Evolutionary conservation across 2,888 invertebrate genomes (phyloP).

Genomic region (Pristionchus fissidentatus): DNA sequence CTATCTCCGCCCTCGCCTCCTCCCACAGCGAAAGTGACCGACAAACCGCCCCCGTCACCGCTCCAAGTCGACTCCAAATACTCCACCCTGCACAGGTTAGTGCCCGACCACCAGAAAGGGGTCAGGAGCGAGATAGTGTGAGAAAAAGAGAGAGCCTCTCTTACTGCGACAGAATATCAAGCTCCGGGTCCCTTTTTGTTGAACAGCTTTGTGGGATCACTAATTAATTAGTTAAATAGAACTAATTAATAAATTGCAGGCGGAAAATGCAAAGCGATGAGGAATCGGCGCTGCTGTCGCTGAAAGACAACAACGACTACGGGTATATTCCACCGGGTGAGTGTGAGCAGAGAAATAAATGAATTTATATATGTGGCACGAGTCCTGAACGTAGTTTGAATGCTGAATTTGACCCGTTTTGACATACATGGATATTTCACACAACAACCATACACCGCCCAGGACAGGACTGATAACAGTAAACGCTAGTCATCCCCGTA

Average conservation of each 20-base stretch:
- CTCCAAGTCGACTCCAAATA: constrained; percentile 37
- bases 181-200: no score
- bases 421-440: no score
- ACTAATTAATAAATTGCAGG: not conserved
- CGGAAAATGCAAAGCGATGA: constrained; percentile 51
- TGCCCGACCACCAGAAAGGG: no score
- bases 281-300: constrained; percentile 58
- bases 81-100: constrained; percentile 40
- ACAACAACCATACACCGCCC: not conserved
- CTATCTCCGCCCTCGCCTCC: not conserved
- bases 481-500: no score
- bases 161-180: no score
- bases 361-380: no score
- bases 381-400: no score
- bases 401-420: not conserved
- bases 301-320: constrained; percentile 74
- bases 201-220: no score
- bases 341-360: not conserved
- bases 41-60: constrained; percentile 20
- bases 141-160: no score
- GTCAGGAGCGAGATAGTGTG: no score
- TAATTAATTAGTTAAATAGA: no score
- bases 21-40: not conserved
- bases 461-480: no score
- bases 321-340: constrained; percentile 75